phyloP scores from a whole-genome alignment of 2,797 vertebrate genomes.

The Hypotaenidia okinawae region DNA sequence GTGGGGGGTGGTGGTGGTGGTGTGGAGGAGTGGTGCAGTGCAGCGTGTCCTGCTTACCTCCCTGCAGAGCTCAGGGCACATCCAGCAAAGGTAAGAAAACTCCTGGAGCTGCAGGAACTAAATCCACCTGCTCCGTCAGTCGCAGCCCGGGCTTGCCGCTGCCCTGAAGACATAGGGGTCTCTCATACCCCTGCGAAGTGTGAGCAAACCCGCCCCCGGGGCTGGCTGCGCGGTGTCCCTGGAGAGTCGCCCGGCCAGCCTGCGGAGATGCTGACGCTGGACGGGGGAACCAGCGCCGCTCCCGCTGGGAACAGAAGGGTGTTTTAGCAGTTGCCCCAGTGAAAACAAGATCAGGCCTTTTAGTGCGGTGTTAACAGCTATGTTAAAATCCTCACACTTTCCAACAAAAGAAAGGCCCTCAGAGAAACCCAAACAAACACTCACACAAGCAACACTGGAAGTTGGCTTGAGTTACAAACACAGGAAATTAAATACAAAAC shows the following conservation, averaged over 20 bases:
- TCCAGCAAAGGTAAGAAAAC: neutral
- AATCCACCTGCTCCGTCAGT: neutral
- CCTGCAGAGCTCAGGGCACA: neutral
- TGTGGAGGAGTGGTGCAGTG: neutral
- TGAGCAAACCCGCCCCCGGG: accelerated
- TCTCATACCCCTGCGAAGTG: neutral
- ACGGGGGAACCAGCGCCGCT: neutral
- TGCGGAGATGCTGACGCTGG: neutral
- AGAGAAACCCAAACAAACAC: slow-evolving; percentile 71
- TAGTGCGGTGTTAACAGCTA: slow-evolving; percentile 60
- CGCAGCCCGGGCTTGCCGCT: neutral
- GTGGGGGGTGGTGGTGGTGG: neutral
- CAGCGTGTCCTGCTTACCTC: neutral
- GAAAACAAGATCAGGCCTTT: slow-evolving; percentile 60
- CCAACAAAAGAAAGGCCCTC: slow-evolving; percentile 69
- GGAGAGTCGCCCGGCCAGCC: neutral
- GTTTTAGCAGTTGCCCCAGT: slow-evolving; percentile 28
- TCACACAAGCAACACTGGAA: slow-evolving; percentile 66
- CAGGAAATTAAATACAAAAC: slow-evolving; percentile 77
- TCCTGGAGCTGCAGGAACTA: neutral
- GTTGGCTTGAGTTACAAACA: slow-evolving; percentile 71
- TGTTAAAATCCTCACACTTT: slow-evolving; percentile 71
- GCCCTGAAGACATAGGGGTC: neutral
- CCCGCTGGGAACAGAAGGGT: neutral
- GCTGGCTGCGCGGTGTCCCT: neutral